Base-by-base conservation (phyloP, 2,113 vertebrate genomes). In the Callospermophilus lateralis region DNA sequence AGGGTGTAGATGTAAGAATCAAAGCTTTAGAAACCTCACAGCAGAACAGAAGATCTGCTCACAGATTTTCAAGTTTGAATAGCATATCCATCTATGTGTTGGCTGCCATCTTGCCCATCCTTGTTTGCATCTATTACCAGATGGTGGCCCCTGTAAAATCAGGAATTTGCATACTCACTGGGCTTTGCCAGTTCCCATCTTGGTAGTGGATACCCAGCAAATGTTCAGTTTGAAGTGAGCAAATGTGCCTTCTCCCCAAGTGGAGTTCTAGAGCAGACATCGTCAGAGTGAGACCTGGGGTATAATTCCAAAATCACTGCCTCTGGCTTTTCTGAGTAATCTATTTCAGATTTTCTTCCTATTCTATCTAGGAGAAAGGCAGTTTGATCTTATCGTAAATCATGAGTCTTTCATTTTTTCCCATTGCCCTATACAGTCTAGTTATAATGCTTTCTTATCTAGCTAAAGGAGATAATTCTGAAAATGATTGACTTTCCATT, bases 271-370 rank as follows among this genome's bases (percentile, higher is more conserved):
- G 39, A 77, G 19, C 65, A 67, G 51, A 32, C 68, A 67, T 1
- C 11, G 17, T 81, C 22, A 72, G 8, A 45, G 3, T 13, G 9
- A 85, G 45, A 24, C 24, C 78, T n/a, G 8, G 63, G 42, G 6
- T 39, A 0, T 45, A 10, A 61, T 90, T 90, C 67, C 68, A n/a
- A 80, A 90, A 34, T 90, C 90, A 88, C 13, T 11, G 34, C 48
- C 61, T 93, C 68, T 93, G 85, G 32, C n/a, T 94, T 72, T 95
- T 86, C 94, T 95, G 24, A 90, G 74, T 53, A 84, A 93, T 61
- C 55, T 74, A 32, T 81, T 53, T 93, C 26, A 73, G 42, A 85
- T 61, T 81, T 85, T 89, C 88, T 95, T 30, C 48, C 39, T 53
- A 85, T 83, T 93, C 48, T 86, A 89, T 39, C 42, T 63, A n/a